Evolutionary conservation across 2,113 vertebrate species (phyloP), one percentile per base, ranked within the genome.

Genomic region (Origma solitaria): DNA sequence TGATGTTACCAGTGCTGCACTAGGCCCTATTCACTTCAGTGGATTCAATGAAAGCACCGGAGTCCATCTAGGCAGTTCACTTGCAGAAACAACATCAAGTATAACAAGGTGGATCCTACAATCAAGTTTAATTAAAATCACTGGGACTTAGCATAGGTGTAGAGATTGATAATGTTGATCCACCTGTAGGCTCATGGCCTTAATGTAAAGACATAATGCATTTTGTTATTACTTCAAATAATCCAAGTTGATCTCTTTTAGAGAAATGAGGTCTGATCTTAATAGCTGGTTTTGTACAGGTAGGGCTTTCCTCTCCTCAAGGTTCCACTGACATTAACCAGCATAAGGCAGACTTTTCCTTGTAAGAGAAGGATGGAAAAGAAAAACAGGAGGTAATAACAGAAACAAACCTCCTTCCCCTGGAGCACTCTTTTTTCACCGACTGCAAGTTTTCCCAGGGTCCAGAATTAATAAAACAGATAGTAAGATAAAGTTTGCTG

Each of bases 61-160:
- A 88, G 77, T 45, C 80, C 90, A 92, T 86, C 90, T 86, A 77
- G 87, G 69, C 54, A 82, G 58, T 8, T 86, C 85, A 53, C 35
- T n/a, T 76, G 79, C 58, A 95, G 79, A 73, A 92, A 83, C 44
- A 86, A 2, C 47, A 89, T 9, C 2, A 15, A 83, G 65, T 40
- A 72, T 14, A 33, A 77, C 93, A 78, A 92, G 40, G 85, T 60
- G 82, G 76, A 96, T 88, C 72, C 72, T 76, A 64, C 72, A 86
- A 96, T 93, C 76, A 82, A 84, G 72, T 93, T 90, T 45, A 90
- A 94, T 96, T 79, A 94, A 49, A 92, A 86, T 95, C 93, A 94
- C 49, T 69, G 40, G 23, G 88, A 71, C 72, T 93, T 88, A 84
- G 56, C 69, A 88, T 16, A 86, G 76, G 65, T 81, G 58, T 88